These are phyloP conservation scores for Lumbricus terrestris DNA, from an alignment of 2,888 invertebrate species.

Conservation along the genomic window DNA sequence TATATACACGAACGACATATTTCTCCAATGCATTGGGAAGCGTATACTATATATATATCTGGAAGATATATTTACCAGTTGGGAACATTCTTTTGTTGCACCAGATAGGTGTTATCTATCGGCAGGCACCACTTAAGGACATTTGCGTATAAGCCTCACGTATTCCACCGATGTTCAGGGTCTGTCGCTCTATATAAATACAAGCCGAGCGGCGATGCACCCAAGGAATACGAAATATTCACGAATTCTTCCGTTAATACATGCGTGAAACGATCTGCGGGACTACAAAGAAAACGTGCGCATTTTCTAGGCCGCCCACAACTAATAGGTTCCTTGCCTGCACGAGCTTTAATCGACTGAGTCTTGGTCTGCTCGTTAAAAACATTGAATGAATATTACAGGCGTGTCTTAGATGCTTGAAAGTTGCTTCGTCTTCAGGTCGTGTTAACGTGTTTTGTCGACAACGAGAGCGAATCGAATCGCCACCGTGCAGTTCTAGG, in stretches of 20 bases:
- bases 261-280: not conserved
- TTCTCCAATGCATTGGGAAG: no score
- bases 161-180: not conserved
- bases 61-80: not conserved
- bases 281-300: not conserved
- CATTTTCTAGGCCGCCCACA: not conserved
- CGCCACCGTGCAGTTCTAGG: not conserved
- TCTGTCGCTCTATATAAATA: not conserved
- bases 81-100: not conserved
- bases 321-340: not conserved
- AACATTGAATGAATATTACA: not conserved
- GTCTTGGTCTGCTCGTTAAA: not conserved
- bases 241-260: not conserved
- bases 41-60: not conserved
- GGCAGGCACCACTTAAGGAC: constrained; percentile 3
- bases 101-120: not conserved
- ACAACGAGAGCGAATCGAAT: not conserved
- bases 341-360: not conserved
- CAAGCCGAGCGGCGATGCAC: not conserved
- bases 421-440: not conserved
- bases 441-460: not conserved
- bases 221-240: not conserved
- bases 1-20: not conserved
- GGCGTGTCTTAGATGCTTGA: not conserved
- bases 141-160: not conserved